Conservation (phyloP, 2,888 invertebrate genomes). For the Eupeodes latifasciatus region DNA sequence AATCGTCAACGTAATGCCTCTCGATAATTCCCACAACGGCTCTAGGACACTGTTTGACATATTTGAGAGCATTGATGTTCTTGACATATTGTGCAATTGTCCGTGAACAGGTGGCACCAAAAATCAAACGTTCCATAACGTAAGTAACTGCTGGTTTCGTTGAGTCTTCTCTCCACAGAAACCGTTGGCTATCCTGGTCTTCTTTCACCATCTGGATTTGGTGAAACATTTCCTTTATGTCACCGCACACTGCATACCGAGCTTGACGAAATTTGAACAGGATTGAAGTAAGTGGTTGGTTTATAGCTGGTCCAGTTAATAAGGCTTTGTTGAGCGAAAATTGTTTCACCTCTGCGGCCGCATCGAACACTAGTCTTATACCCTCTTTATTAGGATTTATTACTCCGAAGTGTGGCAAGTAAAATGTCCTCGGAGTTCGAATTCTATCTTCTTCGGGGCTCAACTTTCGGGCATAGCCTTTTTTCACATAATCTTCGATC, state of each 20-base stretch:
- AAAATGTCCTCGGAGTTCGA: no score
- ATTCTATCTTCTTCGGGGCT: slow-evolving; percentile 54
- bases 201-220: slow-evolving; percentile 75
- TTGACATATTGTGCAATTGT: slow-evolving; percentile 73
- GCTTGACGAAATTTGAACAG: neutral
- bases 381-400: no score
- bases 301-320: neutral
- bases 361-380: no score
- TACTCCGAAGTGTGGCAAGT: no score
- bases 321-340: no score
- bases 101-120: slow-evolving; percentile 40
- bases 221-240: neutral
- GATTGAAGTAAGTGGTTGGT: slow-evolving; percentile 31
- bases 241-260: neutral
- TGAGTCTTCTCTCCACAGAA: slow-evolving; percentile 77
- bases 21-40: no score
- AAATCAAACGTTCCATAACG: slow-evolving; percentile 25
- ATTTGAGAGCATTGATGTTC: slow-evolving; percentile 77
- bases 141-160: slow-evolving; percentile 24
- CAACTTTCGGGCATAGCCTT: slow-evolving; percentile 73
- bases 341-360: no score
- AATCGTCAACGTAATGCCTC: no score
- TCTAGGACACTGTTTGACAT: neutral
- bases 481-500: slow-evolving; percentile 66
- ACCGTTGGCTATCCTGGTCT: slow-evolving; percentile 78